A percentile compares a stretch with the other conserved stretches of the same genome.
phyloP scores from a whole-genome alignment of 2,888 invertebrate species.

The Asteroscopus sphinx region DNA sequence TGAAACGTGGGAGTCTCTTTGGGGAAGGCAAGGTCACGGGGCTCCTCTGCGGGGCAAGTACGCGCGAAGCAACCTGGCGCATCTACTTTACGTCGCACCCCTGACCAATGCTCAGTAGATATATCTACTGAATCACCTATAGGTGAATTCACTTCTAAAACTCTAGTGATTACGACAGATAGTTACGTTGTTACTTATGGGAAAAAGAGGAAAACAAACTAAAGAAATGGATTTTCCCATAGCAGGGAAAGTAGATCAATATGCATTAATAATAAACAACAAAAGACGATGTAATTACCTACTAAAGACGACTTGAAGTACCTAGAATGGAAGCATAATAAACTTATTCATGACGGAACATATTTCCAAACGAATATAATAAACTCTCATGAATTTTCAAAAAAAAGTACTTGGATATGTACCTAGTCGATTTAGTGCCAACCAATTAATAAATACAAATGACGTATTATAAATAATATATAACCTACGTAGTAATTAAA shows the following conservation, averaged over 20 bases:
- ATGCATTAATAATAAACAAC: slow-evolving; percentile 1
- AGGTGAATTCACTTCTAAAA: too few species aligned
- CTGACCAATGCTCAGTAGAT: slow-evolving; percentile 64
- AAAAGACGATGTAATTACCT: too few species aligned
- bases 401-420: neutral
- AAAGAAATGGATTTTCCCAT: neutral
- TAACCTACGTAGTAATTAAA: neutral
- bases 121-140: neutral
- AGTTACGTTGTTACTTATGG: too few species aligned
- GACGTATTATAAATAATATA: neutral
- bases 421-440: slow-evolving; percentile 42
- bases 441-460: slow-evolving; percentile 18
- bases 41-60: slow-evolving; percentile 87
- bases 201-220: too few species aligned
- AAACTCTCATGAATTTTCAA: neutral
- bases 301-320: neutral
- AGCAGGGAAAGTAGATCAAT: slow-evolving; percentile 9
- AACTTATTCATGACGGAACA: slow-evolving; percentile 8
- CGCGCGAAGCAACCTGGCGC: slow-evolving; percentile 81
- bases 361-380: too few species aligned
- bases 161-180: too few species aligned
- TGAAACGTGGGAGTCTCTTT: slow-evolving; percentile 93
- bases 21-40: slow-evolving; percentile 94
- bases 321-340: neutral
- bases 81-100: slow-evolving; percentile 76